These are phyloP conservation scores for Eupsittula cactorum DNA, from an alignment of 2,113 vertebrate species.

Conservation along the genomic window DNA sequence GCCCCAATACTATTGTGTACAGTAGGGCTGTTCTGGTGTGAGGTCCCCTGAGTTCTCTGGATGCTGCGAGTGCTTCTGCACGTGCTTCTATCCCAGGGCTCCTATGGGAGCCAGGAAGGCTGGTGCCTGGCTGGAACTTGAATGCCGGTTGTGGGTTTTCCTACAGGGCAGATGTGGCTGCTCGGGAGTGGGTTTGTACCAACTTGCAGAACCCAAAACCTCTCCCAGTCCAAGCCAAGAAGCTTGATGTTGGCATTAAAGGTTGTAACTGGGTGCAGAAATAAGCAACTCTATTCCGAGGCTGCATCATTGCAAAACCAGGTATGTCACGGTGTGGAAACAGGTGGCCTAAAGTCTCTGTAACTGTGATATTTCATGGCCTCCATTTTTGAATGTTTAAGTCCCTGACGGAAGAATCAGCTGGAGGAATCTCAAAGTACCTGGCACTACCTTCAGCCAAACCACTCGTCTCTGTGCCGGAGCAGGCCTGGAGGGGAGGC, in stretches of 20 bases:
- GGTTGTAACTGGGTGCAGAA: background rate
- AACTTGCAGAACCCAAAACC: slow-evolving; percentile 20
- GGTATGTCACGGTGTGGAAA: background rate
- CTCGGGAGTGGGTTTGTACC: background rate
- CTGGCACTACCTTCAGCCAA: background rate
- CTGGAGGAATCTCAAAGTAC: background rate
- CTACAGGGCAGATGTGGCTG: background rate
- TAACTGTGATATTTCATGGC: accelerated
- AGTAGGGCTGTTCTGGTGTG: background rate
- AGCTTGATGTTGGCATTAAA: background rate
- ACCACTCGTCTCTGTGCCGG: accelerated
- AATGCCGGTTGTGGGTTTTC: background rate
- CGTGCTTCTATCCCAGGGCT: background rate
- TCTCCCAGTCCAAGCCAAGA: background rate
- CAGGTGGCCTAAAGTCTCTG: accelerated
- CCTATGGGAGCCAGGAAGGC: background rate
- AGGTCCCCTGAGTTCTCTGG: accelerated
- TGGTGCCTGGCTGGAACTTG: background rate
- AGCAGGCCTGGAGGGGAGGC: background rate
- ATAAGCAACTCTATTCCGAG: accelerated
- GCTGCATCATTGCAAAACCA: accelerated
- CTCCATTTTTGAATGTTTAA: background rate
- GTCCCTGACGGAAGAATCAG: background rate
- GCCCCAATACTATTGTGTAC: too few species aligned
- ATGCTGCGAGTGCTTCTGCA: background rate